These are phyloP conservation scores for Chascanopsetta lugubris DNA, from an alignment of 2,113 vertebrate species.

Conservation along the genomic window DNA sequence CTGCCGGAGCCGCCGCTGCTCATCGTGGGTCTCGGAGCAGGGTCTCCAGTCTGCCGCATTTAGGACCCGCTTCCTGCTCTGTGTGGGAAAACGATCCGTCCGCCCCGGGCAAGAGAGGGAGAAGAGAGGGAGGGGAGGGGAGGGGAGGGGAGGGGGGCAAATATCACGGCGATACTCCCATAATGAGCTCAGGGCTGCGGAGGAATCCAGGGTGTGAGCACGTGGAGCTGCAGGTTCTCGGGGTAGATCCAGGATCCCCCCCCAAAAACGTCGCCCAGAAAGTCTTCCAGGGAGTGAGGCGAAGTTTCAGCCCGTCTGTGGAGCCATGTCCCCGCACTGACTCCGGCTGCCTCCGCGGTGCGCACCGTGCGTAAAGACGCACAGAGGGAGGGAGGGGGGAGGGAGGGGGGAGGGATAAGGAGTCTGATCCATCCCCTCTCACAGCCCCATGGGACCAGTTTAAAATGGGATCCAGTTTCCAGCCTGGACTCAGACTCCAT, in stretches of 20 bases:
- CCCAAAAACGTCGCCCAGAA: neutral
- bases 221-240: neutral
- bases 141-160: too few relatives aligned
- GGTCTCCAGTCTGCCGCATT: conserved; percentile 79
- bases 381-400: neutral
- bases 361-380: neutral
- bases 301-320: neutral
- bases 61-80: conserved; percentile 29
- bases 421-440: conserved; percentile 46
- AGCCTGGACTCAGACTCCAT: conserved; percentile 4
- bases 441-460: conserved; percentile 39
- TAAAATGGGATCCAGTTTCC: conserved; percentile 15
- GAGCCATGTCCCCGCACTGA: neutral
- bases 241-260: neutral
- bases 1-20: conserved; percentile 86
- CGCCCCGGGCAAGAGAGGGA: neutral
- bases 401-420: conserved; percentile 28
- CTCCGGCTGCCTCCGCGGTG: neutral
- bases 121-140: too few relatives aligned
- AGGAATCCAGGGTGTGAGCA: neutral
- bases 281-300: neutral
- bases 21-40: conserved; percentile 85
- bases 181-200: neutral
- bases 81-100: neutral
- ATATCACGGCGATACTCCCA: conserved; percentile 17